Percentiles rank a stretch among this genome's conserved stretches.
Evolutionary conservation across 1,140 invertebrate genomes (phyloP).

Genomic region (Protaetia brevitarsis): DNA sequence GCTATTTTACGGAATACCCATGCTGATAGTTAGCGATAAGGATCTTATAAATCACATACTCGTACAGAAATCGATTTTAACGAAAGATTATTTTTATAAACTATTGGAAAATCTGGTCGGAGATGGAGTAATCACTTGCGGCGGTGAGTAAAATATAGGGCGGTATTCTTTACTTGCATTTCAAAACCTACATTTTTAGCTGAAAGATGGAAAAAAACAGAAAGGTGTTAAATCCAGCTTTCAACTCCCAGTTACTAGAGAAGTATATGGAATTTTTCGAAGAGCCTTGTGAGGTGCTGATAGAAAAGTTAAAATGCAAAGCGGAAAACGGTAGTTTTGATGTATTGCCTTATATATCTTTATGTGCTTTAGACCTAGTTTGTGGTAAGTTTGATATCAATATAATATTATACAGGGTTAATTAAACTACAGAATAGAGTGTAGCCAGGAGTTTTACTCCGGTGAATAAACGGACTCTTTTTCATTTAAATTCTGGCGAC

Average conservation of each 20-base stretch:
- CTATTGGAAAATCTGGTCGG: background rate
- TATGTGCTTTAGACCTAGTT: background rate
- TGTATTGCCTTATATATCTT: background rate
- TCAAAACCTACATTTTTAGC: background rate
- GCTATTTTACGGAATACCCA: background rate
- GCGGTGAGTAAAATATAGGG: background rate
- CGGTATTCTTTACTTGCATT: too few species aligned
- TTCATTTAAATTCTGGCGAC: too few species aligned
- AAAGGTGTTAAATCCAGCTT: background rate
- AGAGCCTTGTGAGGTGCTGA: background rate
- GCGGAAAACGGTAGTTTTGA: background rate
- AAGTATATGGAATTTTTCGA: background rate
- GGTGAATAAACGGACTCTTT: too few species aligned
- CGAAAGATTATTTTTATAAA: background rate
- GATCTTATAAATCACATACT: background rate
- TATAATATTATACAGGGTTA: too few species aligned
- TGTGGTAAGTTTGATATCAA: too few species aligned
- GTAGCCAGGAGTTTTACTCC: too few species aligned
- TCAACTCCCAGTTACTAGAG: background rate
- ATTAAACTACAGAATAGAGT: too few species aligned
- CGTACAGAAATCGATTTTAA: background rate
- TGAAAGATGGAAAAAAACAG: background rate
- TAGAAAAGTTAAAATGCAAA: background rate
- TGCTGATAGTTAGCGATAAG: background rate
- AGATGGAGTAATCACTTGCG: background rate